Base-by-base conservation (phyloP, 1,140 invertebrate species). In the Polypedilum pembai region DNA sequence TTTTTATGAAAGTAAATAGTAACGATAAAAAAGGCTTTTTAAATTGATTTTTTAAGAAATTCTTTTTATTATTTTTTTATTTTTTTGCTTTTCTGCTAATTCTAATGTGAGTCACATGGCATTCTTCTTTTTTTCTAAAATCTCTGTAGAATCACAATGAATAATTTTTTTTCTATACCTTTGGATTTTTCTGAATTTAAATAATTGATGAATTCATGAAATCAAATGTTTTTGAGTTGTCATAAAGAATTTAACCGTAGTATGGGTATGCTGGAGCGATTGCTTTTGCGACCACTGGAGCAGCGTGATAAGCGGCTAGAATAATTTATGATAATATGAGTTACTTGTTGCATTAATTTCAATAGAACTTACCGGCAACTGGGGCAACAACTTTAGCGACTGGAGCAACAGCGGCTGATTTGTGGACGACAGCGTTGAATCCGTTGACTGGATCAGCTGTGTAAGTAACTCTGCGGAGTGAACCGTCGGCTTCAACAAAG, bases 381-480 rank as follows among this genome's bases (percentile, higher is more conserved):
- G 69, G 73, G 10, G 74, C 75, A 63, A 77, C 40, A 5, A 75
- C 74, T 63, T 77, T 76, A 73, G 76, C 76, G 66, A 79, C 79
- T 74, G 80, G 82, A 75, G 79, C 79, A 10, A 78, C 80, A 65
- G 80, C 76, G n/a, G 80, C 80, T 74, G 81, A 78, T 74, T 81
- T 79, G n/a, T 79, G 80, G 7, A 83, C 82, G 8, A 83, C 81
- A 73, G 82, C 82, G 75, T 83, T 82, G 78, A 83, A 85, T 74
- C 84, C 83, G 69, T 83, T 84, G 74, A 82, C 79, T 69, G 81
- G 78, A 74, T 82, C 80, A 45, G 81, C 79, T 56, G 80, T 82
- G 75, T 80, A 84, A 73, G 80, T 79, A 56, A 83, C 83, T 76
- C 79, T 82, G 76, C 83, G 80, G 15, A 78, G 77, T 73, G 78